Evolutionary conservation across 2,797 vertebrate species (phyloP).

Genomic region (Lemur catta): DNA sequence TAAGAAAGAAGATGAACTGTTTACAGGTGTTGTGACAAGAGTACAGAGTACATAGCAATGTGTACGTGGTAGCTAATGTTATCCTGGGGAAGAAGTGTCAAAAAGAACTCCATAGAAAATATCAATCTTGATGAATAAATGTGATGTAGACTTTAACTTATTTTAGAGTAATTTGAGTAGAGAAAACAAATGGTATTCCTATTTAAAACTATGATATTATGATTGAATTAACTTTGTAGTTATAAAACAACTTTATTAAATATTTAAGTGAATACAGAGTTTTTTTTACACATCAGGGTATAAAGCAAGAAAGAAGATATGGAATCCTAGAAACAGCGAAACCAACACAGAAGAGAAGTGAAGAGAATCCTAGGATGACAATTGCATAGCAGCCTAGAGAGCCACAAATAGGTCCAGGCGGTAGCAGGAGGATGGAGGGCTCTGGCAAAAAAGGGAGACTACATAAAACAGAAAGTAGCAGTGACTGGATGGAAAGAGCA

Average conservation of each 20-base stretch:
- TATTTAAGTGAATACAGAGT: background rate
- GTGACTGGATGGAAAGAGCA: constrained; percentile 7
- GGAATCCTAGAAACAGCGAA: background rate
- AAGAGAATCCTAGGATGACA: background rate
- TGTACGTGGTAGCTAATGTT: background rate
- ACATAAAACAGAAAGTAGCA: background rate
- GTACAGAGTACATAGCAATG: background rate
- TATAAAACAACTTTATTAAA: background rate
- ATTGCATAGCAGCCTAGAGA: background rate
- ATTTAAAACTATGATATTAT: background rate
- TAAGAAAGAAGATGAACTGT: background rate
- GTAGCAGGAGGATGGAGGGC: background rate
- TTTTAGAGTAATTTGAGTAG: background rate
- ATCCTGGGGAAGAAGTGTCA: background rate
- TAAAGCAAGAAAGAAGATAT: constrained; percentile 1
- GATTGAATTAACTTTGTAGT: background rate
- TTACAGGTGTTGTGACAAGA: background rate
- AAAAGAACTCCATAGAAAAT: background rate
- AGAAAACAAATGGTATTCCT: background rate
- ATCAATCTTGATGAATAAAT: background rate
- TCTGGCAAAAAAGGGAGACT: background rate
- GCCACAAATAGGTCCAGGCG: too few relatives aligned
- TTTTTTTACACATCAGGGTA: background rate
- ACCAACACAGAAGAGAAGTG: background rate
- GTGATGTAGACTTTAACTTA: background rate